Evolutionary conservation across 1,140 invertebrate genomes (phyloP), one percentile per base, ranked within the genome.

Genomic region (Coelopa frigida): DNA sequence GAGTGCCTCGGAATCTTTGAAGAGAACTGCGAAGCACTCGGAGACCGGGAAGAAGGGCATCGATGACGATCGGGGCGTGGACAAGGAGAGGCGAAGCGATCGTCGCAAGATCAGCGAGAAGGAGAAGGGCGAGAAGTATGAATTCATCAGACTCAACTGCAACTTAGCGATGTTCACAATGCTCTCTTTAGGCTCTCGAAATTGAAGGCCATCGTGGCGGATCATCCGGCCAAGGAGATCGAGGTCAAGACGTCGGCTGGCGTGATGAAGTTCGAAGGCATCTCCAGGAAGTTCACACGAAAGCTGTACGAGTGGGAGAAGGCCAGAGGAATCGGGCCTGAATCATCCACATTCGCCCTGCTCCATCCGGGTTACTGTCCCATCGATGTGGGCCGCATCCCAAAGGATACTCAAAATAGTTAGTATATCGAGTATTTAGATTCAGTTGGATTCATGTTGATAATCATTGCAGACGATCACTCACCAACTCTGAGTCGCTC

Each of bases 241-340:
- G 70, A 87, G 33, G 82, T 89, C 2, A 81, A 85, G 58, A 87
- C 87, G 8, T 82, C 86, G 0, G 84, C 81, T 0, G 87, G 87
- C 7, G 82, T 86, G 32, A 85, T 87, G 59, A 77, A 84, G 55
- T 89, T 89, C 55, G 82, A 88, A 73, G 88, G 89, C 1, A 89
- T 89, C 49, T 89, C 85, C 0, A 78, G 86, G 40, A 89, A 89
- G 52, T 93, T 92, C 61, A 90, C 87, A 0, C 81, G 85, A 27
- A 91, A 91, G 61, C 72, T 93, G 0, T 89, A 89, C 62, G 88
- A 93, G 63, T 93, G 89, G 90, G 89, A 94, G 62, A 87, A 89
- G 50, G 82, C 85, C 22, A 72, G 80, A 37, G 86, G 86, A 3
- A 88, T 89, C 39, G 81, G 79, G 1, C 86, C 83, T 0, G 86